Conservation (phyloP, 2,797 vertebrate genomes). For the Microctenopoma steveboyesi region DNA sequence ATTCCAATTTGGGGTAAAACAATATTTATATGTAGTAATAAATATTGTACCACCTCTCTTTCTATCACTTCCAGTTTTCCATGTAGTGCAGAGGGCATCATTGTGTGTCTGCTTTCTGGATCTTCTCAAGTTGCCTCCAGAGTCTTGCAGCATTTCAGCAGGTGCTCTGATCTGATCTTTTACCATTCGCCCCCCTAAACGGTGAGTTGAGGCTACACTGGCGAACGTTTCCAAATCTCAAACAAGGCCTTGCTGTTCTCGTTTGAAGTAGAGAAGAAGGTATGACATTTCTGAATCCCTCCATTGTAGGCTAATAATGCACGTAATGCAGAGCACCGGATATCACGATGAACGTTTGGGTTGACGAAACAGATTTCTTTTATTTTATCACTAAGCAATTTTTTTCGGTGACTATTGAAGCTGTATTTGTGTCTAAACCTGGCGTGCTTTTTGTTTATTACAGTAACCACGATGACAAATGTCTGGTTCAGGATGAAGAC, state of each 20-base stretch:
- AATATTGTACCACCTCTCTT: too few species aligned
- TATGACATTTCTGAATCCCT: not conserved
- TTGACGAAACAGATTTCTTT: too few species aligned
- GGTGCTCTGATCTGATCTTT: not conserved
- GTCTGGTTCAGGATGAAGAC: not conserved
- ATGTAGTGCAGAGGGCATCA: too few species aligned
- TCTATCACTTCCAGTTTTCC: not conserved
- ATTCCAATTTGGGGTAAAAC: slow-evolving; percentile 7
- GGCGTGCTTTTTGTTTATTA: not conserved
- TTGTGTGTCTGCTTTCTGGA: not conserved
- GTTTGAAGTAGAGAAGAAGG: not conserved
- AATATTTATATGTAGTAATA: too few species aligned
- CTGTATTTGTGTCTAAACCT: not conserved
- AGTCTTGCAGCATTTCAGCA: not conserved
- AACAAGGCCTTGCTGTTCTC: not conserved
- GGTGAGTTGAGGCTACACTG: not conserved
- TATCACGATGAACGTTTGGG: too few species aligned
- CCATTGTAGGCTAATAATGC: too few species aligned
- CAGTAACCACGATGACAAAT: not conserved
- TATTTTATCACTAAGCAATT: too few species aligned
- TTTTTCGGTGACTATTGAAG: too few species aligned
- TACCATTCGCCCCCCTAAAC: too few species aligned
- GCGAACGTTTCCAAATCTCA: not conserved
- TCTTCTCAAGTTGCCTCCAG: not conserved
- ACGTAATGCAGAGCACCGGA: too few species aligned